phyloP scores from a whole-genome alignment of 2,888 invertebrate genomes.

The Eupithecia inturbata region DNA sequence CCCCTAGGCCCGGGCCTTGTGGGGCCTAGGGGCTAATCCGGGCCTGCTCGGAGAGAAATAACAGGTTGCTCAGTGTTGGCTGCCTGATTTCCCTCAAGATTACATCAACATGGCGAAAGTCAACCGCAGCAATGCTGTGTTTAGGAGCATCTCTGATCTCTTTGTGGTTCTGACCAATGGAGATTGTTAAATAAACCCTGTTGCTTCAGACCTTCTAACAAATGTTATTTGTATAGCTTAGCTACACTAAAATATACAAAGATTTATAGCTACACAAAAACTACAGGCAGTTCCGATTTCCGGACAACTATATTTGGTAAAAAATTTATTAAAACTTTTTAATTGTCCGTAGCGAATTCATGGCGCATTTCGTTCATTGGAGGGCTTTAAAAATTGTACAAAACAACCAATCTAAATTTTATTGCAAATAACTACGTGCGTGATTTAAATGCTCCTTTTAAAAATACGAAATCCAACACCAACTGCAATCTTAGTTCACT shows the following conservation, averaged over 20 bases:
- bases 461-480: background rate
- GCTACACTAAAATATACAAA: background rate
- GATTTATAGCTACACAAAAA: background rate
- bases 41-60: conserved; percentile 62
- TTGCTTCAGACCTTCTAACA: background rate
- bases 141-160: conserved; percentile 16
- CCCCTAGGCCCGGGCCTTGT: too few species aligned
- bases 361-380: background rate
- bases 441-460: background rate
- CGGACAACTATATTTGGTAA: background rate
- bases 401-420: background rate
- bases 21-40: too few species aligned
- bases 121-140: conserved; percentile 56
- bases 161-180: conserved; percentile 18
- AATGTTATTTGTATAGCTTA: background rate
- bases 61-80: conserved; percentile 69
- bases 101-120: conserved; percentile 71
- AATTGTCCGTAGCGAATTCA: background rate
- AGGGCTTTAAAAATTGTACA: background rate
- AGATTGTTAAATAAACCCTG: conserved; percentile 11
- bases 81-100: conserved; percentile 76
- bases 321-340: background rate
- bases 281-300: background rate
- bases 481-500: background rate
- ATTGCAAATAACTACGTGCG: background rate